Conservation (phyloP, 2,888 invertebrate genomes). For the Heliconius hortense region DNA sequence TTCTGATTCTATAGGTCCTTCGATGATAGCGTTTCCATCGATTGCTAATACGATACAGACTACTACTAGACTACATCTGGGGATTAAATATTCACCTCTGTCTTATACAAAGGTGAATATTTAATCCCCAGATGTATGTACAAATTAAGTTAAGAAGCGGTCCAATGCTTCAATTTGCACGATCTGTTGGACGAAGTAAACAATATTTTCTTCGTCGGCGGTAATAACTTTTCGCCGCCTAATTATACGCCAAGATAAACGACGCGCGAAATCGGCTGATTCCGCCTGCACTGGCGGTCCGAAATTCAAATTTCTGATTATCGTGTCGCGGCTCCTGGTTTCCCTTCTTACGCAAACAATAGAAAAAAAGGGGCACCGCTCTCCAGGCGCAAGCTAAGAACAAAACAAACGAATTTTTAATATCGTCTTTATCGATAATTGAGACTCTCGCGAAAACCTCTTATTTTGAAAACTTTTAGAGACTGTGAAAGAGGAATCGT, state of each 20-base stretch:
- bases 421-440: constrained; percentile 82
- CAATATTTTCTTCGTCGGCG: constrained; percentile 43
- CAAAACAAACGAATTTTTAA: constrained; percentile 83
- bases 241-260: constrained; percentile 76
- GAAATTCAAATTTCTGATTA: constrained; percentile 80
- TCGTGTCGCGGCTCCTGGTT: constrained; percentile 69
- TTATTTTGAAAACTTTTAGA: constrained; percentile 81
- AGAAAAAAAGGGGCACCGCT: constrained; percentile 74
- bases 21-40: constrained; percentile 51
- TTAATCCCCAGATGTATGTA: no score
- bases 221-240: constrained; percentile 68
- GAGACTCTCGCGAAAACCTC: constrained; percentile 80
- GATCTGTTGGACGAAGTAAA: constrained; percentile 44
- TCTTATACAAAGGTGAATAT: no score
- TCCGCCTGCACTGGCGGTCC: constrained; percentile 70
- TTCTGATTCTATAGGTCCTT: constrained; percentile 64
- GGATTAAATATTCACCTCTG: constrained; percentile 44
- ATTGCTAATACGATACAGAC: constrained; percentile 42
- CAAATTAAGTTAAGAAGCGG: constrained; percentile 50
- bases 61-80: constrained; percentile 37
- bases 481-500: constrained; percentile 78
- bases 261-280: constrained; percentile 76
- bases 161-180: constrained; percentile 50
- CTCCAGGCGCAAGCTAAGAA: constrained; percentile 74
- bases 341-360: constrained; percentile 77